Evolutionary conservation across 2,888 invertebrate species (phyloP).

Genomic region (Lycophotia porphyrea): DNA sequence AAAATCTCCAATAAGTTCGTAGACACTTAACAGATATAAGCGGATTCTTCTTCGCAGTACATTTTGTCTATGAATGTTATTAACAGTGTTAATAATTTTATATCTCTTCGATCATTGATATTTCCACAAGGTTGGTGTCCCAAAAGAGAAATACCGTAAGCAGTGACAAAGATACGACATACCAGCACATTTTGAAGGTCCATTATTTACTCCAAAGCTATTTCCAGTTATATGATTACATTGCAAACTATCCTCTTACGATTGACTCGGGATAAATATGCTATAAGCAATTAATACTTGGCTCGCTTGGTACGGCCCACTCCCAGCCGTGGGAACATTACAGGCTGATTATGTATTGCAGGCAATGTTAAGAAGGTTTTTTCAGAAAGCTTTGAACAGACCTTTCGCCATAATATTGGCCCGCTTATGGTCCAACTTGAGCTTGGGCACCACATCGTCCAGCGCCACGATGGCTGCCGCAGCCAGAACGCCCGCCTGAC

Average conservation of each 20-base stretch:
- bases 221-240: background rate
- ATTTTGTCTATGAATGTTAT: background rate
- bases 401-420: constrained; percentile 92
- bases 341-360: background rate
- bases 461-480: constrained; percentile 96
- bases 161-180: background rate
- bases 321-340: background rate
- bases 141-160: background rate
- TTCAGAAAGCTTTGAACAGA: constrained; percentile 70
- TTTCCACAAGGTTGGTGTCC: background rate
- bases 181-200: background rate
- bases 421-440: constrained; percentile 94
- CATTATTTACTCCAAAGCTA: background rate
- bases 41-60: no score
- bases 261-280: background rate
- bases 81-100: background rate
- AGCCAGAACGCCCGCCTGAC: constrained; percentile 97
- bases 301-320: background rate
- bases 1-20: background rate
- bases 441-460: constrained; percentile 93
- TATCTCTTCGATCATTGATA: background rate
- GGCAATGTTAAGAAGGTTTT: background rate
- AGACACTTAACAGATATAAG: no score
- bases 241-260: background rate
- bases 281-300: background rate